A percentile compares a stretch with the other conserved stretches of the same genome.
Conservation (phyloP, 2,113 vertebrate species). For the Percopsis transmontana region DNA sequence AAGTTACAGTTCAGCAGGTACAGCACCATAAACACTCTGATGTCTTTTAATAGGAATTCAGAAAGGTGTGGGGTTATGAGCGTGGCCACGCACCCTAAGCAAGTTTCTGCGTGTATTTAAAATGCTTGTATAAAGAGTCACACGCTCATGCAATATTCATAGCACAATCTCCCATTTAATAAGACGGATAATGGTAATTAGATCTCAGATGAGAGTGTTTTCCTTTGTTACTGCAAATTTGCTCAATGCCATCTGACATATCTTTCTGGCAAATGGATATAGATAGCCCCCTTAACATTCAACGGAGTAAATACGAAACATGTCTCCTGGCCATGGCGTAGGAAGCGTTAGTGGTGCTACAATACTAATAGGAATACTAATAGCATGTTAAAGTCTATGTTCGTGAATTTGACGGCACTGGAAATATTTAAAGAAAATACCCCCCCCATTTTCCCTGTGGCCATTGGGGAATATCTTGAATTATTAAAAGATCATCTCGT, state of each 20-base stretch:
- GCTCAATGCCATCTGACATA: slow-evolving; percentile 48
- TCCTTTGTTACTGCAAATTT: slow-evolving; percentile 52
- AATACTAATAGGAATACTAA: too few species aligned
- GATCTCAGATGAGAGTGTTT: slow-evolving; percentile 56
- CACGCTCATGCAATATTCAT: slow-evolving; percentile 59
- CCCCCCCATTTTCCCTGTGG: too few species aligned
- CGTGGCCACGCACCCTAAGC: not conserved
- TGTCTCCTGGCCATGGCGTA: too few species aligned
- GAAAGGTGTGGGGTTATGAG: not conserved
- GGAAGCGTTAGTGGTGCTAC: too few species aligned
- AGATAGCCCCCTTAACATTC: slow-evolving; percentile 44
- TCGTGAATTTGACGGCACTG: too few species aligned
- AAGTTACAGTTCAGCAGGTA: slow-evolving; percentile 19
- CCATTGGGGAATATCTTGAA: too few species aligned
- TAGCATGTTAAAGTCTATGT: too few species aligned
- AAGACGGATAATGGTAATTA: slow-evolving; percentile 64
- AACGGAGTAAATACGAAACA: too few species aligned
- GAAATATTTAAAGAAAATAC: too few species aligned
- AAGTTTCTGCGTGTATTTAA: slow-evolving; percentile 4
- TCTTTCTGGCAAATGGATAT: slow-evolving; percentile 57
- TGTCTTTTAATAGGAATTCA: slow-evolving; percentile 23
- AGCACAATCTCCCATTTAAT: slow-evolving; percentile 58
- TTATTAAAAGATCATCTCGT: too few species aligned
- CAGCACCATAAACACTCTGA: not conserved
- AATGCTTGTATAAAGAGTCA: slow-evolving; percentile 13